Percentiles rank a stretch among this genome's conserved stretches.
These are phyloP conservation scores for Esperia sulphurella DNA, from an alignment of 2,888 invertebrate species.

Conservation along the genomic window DNA sequence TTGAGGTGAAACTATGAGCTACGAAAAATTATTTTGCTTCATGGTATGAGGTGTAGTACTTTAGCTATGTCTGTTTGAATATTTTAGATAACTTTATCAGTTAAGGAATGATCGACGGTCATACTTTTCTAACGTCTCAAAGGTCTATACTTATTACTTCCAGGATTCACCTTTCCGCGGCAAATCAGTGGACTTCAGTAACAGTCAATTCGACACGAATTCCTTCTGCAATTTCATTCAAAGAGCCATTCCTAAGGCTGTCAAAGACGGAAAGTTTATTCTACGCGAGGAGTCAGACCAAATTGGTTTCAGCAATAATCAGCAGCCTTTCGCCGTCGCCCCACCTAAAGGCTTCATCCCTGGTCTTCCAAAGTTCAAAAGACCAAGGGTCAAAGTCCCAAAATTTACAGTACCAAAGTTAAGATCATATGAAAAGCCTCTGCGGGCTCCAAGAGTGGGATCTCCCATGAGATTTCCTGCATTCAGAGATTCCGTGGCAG, in stretches of 20 bases:
- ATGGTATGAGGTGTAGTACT: too few relatives aligned
- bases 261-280: slow-evolving; percentile 57
- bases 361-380: slow-evolving; percentile 38
- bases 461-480: slow-evolving; percentile 28
- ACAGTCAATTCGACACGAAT: slow-evolving; percentile 34
- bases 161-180: neutral
- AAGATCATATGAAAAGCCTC: slow-evolving; percentile 8
- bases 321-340: slow-evolving; percentile 37
- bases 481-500: slow-evolving; percentile 34
- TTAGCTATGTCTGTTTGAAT: too few relatives aligned
- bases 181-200: slow-evolving; percentile 11
- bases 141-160: slow-evolving; percentile 21
- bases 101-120: too few relatives aligned
- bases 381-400: slow-evolving; percentile 47
- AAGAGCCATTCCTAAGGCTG: slow-evolving; percentile 53
- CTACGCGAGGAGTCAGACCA: slow-evolving; percentile 47
- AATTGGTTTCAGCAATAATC: slow-evolving; percentile 43
- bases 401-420: slow-evolving; percentile 22
- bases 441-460: slow-evolving; percentile 44
- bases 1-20: too few relatives aligned
- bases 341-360: slow-evolving; percentile 58
- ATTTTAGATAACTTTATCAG: too few relatives aligned
- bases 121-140: too few relatives aligned
- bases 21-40: too few relatives aligned
- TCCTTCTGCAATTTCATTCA: slow-evolving; percentile 63